Base-by-base conservation (phyloP, 2,888 invertebrate genomes). In the Scelioninae gen. 1 region DNA sequence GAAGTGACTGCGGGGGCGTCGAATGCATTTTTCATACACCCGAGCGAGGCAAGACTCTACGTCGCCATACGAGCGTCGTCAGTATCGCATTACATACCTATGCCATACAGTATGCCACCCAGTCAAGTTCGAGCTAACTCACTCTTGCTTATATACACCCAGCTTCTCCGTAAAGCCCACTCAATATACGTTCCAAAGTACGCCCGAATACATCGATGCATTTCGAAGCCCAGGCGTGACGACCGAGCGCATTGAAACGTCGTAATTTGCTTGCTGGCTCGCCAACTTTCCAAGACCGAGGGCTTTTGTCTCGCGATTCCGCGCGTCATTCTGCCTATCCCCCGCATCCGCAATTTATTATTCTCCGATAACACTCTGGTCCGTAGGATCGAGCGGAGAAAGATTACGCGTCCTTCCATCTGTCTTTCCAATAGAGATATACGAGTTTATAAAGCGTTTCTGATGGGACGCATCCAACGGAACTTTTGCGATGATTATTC, bases 11-110 rank as follows among this genome's bases (percentile, higher is more conserved):
- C 85, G 89, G 89, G 89, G 87, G 87, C 84, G 88, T 88, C 86
- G 85, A 87, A 91, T 91, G 90, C 91, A 91, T 91, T 91, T 91
- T 91, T 91, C 91, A 91, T 91, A 91, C 89, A 11, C 1, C 90
- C 85, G 85, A 86, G 82, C 85, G 85, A 87, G 88, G 87, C 88
- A 87, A 87, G 84, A 80, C 72, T 63, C 76, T 65, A 56, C 66
- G 74, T 58, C 74, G 32, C 53, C 31, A 11, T 16, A 16, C 47
- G 47, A 16, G 47, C 47, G 47, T 47, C 47, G 47, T 43, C 34
- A 56, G 38, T 77, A 81, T 81, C 83, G 71, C 71, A 66, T 71
- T 75, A 79, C 76, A 55, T 65, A 80, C 78, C 55, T 60, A 65
- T 53, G 29, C 51, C 62, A 51, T 47, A 62, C 31, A 15, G n/a